Conservation (phyloP, 2,113 vertebrate species). For the Thamnaconus septentrionalis region DNA sequence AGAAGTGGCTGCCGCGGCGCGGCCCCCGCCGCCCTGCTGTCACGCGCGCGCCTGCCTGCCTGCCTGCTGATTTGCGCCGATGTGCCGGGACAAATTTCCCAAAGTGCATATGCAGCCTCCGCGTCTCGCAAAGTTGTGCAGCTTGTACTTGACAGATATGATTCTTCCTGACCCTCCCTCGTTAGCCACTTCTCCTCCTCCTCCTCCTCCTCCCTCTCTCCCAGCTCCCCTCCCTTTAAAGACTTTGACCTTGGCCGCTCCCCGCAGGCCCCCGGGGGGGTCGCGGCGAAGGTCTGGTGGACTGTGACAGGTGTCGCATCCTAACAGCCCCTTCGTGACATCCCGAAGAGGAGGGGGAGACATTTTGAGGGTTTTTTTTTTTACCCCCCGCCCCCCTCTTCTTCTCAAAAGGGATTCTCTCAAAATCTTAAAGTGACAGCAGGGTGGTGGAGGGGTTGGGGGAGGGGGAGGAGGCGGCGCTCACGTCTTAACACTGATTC, state of each 20-base stretch:
- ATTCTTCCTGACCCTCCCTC: constrained; percentile 56
- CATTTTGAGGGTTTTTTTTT: constrained; percentile 17
- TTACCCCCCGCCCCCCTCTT: background rate
- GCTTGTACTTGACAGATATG: constrained; percentile 50
- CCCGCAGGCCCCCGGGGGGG: constrained; percentile 53
- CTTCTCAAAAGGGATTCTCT: constrained; percentile 26
- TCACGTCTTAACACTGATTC: background rate
- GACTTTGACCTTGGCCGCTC: constrained; percentile 71
- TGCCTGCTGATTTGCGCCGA: background rate
- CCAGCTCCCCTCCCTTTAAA: constrained; percentile 45
- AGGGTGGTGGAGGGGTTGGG: background rate
- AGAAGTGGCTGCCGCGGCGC: too few relatives aligned
- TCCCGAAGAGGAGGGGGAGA: constrained; percentile 28
- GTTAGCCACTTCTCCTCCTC: constrained; percentile 57
- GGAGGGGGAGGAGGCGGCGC: background rate
- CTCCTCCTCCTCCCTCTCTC: background rate
- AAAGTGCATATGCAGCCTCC: constrained; percentile 22
- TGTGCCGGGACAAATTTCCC: too few relatives aligned
- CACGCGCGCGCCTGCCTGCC: too few relatives aligned
- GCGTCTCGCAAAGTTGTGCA: constrained; percentile 16
- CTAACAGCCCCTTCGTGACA: constrained; percentile 62
- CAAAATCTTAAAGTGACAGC: constrained; percentile 62
- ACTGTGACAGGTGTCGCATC: constrained; percentile 67
- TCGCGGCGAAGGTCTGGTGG: constrained; percentile 35
- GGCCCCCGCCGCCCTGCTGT: too few relatives aligned